Evolutionary conservation across 2,888 invertebrate genomes (phyloP).

Genomic region (Melipona beecheii): DNA sequence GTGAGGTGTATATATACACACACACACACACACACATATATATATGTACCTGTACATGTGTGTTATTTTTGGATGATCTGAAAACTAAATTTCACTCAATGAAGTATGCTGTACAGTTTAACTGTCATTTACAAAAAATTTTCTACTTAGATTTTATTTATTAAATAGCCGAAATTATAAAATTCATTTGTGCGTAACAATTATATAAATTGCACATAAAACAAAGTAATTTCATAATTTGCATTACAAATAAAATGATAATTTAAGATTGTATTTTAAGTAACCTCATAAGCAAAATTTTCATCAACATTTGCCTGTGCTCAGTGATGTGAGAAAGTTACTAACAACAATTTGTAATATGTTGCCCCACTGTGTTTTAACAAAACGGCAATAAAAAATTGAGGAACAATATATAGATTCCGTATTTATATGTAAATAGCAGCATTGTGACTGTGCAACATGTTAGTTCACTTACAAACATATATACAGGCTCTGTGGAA

Average conservation of each 20-base stretch:
- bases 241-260: constrained; percentile 4
- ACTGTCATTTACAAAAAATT: constrained; percentile 53
- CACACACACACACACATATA: not conserved
- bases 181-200: not conserved
- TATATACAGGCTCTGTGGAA: constrained; percentile 69
- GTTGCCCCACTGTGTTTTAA: not conserved
- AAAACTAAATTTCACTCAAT: constrained; percentile 39
- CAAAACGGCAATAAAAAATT: constrained; percentile 12
- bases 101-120: constrained; percentile 31
- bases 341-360: constrained; percentile 1
- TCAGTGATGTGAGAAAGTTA: not conserved
- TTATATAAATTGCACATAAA: not conserved
- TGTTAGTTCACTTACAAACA: constrained; percentile 67
- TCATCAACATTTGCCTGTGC: not conserved
- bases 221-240: not conserved
- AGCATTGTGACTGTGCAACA: constrained; percentile 27
- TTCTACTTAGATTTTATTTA: constrained; percentile 1
- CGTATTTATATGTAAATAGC: not conserved
- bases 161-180: not conserved
- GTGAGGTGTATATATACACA: constrained; percentile 37
- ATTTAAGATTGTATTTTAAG: constrained; percentile 7
- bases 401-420: constrained; percentile 4
- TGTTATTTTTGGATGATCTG: constrained; percentile 60
- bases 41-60: constrained; percentile 16
- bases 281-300: not conserved